Evolutionary conservation across 2,113 vertebrate genomes (phyloP).

Genomic region (Canis aureus): DNA sequence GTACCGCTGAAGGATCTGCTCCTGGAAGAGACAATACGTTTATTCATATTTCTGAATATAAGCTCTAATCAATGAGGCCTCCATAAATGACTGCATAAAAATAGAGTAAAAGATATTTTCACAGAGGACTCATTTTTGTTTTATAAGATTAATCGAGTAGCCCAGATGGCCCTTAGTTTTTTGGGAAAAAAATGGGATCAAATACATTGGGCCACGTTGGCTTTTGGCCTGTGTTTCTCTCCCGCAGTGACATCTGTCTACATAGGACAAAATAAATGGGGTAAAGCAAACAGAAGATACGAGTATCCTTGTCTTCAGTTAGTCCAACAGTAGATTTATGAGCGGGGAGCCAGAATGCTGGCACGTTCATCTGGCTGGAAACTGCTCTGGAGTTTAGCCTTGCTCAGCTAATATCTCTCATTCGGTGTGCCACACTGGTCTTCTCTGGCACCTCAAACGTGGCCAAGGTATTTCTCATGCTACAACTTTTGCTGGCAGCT

Average conservation of each 20-base stretch:
- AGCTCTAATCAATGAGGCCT: neutral
- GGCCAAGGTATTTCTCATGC: neutral
- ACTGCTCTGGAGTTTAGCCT: neutral
- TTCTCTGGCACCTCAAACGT: neutral
- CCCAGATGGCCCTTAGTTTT: neutral
- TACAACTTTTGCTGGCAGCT: neutral
- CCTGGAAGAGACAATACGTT: neutral
- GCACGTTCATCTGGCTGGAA: neutral
- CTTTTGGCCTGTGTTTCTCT: neutral
- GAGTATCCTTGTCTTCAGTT: neutral
- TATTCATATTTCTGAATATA: constrained; percentile 51
- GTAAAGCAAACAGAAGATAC: neutral
- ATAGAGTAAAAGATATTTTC: neutral
- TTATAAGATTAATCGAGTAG: constrained; percentile 27
- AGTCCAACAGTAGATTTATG: neutral
- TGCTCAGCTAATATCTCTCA: neutral
- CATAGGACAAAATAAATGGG: neutral
- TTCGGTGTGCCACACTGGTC: neutral
- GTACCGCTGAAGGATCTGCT: neutral
- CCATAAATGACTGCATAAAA: neutral
- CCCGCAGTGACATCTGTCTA: neutral
- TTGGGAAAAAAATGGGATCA: neutral
- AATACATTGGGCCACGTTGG: neutral
- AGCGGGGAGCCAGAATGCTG: neutral
- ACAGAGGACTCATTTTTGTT: neutral